Conservation (phyloP, 1,140 invertebrate genomes). For the Melanaphis sacchari region DNA sequence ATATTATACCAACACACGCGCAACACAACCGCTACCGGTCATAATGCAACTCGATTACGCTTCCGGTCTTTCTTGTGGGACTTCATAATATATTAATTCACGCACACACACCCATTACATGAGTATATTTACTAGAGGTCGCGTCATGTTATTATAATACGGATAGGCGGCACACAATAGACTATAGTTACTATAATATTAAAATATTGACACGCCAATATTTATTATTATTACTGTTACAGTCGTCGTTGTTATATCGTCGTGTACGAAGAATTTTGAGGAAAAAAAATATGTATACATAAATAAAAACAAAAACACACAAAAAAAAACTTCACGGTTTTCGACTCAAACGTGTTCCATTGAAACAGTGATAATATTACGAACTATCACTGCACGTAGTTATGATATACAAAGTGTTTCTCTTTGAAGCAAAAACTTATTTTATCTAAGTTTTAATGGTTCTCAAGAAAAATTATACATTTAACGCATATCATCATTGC, state of each 20-base stretch:
- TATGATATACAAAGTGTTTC: no score
- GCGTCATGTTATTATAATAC: not conserved
- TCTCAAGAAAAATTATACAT: not conserved
- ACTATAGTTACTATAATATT: not conserved
- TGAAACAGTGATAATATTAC: not conserved
- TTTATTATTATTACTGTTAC: not conserved
- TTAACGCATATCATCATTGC: no score
- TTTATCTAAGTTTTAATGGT: not conserved
- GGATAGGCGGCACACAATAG: not conserved
- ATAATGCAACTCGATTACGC: slow-evolving; percentile 23
- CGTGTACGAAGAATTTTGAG: not conserved
- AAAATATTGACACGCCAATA: not conserved
- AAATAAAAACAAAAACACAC: not conserved
- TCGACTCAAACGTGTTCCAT: not conserved
- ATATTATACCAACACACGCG: not conserved
- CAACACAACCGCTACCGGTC: slow-evolving; percentile 2
- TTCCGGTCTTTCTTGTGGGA: slow-evolving; percentile 40
- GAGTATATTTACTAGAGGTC: not conserved
- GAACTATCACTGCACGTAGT: not conserved
- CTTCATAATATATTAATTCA: not conserved
- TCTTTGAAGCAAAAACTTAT: no score
- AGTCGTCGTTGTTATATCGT: not conserved
- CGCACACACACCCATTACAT: not conserved
- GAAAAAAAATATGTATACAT: not conserved
- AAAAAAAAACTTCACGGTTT: not conserved